Evolutionary conservation across 1,140 invertebrate genomes (phyloP), one percentile per base, ranked within the genome.

Genomic region (Formica selysi): DNA sequence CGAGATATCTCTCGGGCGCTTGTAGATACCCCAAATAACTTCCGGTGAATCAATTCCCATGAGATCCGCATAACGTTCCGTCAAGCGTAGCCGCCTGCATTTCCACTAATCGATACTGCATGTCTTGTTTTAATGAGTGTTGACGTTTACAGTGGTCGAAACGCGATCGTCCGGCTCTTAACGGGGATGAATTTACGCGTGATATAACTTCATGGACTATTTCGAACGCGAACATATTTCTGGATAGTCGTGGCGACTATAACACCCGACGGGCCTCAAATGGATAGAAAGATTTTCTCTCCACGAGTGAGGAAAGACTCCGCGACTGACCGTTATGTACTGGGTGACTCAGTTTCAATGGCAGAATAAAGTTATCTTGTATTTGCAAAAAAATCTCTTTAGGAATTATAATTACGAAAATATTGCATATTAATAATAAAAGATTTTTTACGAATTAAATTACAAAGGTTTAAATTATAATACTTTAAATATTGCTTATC

Each of bases 101-200:
- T 70, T 38, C 64, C 64, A 29, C 64, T 70, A 57, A 80, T 80
- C 78, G 48, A 80, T 80, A 80, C n/a, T 26, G 64, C 65, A 36
- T 70, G 48, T 48, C 65, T 80, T 80, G 64, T 80, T 80, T 80
- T 80, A 80, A 80, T 80, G 78, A 80, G 65, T 70, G 65, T 64
- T 70, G 78, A 70, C 48, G 65, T 80, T 80, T 70, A 80, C 48
- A 80, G 65, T 36, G 41, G 48, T 48, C 41, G 64, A 70, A 80
- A 80, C 32, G 65, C 64, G 51, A 70, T 80, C 78, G 78, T 41
- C 16, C 78, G 48, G 51, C 78, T 79, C 76, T 80, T 70, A 80
- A 80, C 78, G 32, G 78, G 65, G 78, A 70, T 80, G 78, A 70
- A 80, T 57, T 70, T 70, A 70, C 65, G 48, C 65, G 32, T 22